Conservation (phyloP, 2,888 invertebrate species). For the Drosophila barbarae region DNA sequence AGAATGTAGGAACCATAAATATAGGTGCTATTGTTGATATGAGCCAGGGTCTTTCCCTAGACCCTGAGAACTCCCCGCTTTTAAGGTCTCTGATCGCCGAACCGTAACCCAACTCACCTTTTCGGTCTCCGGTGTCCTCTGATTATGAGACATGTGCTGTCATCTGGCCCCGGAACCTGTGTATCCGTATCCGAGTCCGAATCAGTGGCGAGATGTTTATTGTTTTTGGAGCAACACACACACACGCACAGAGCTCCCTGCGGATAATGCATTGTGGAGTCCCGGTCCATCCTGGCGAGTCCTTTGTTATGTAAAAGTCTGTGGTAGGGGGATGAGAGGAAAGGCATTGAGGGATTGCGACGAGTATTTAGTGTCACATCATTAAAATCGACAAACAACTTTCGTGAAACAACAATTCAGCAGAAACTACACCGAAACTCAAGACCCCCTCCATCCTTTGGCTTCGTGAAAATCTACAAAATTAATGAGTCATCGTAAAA, state of each 20-base stretch:
- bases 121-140: not conserved
- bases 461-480: conserved; percentile 46
- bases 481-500: conserved; percentile 75
- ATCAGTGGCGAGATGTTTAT: conserved; percentile 30
- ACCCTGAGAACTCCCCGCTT: too few relatives aligned
- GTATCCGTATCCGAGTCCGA: conserved; percentile 8
- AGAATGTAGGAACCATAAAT: too few relatives aligned
- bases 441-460: not conserved
- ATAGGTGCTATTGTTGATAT: too few relatives aligned
- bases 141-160: conserved; percentile 8
- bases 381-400: conserved; percentile 56
- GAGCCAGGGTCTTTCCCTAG: not conserved
- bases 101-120: conserved; percentile 6
- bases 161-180: conserved; percentile 4
- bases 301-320: conserved; percentile 27
- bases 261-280: conserved; percentile 17
- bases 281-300: not conserved
- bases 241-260: not conserved
- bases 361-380: conserved; percentile 48
- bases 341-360: not conserved
- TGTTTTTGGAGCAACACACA: conserved; percentile 1
- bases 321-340: not conserved
- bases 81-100: not conserved
- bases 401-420: conserved; percentile 59
- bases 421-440: conserved; percentile 40